These are phyloP conservation scores for Lissocephala sabroskyi DNA, from an alignment of 2,888 invertebrate genomes.

Conservation along the genomic window DNA sequence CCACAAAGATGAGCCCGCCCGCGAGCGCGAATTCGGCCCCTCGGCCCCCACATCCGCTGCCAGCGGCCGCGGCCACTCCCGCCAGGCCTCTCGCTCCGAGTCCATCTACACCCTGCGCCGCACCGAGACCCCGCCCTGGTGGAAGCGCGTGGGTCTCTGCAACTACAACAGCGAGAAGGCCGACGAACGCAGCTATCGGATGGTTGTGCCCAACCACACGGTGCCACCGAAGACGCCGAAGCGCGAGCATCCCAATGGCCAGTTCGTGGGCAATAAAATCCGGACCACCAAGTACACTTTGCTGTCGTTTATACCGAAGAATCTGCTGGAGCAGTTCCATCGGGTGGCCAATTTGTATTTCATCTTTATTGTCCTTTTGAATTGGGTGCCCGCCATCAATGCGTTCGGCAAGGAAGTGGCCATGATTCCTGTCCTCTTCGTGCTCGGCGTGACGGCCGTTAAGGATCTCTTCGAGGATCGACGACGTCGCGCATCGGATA, in stretches of 20 bases:
- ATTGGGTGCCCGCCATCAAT: constrained; percentile 95
- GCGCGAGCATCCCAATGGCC: constrained; percentile 88
- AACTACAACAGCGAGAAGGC: constrained; percentile 77
- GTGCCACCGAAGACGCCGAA: constrained; percentile 86
- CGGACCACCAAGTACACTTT: constrained; percentile 96
- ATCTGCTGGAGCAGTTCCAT: constrained; percentile 97
- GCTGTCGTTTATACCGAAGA: constrained; percentile 94
- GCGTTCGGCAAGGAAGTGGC: constrained; percentile 97
- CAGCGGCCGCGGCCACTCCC: constrained; percentile 79
- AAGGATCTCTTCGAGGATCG: constrained; percentile 97
- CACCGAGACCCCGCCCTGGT: constrained; percentile 80
- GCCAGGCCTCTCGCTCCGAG: constrained; percentile 91
- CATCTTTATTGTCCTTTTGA: constrained; percentile 94
- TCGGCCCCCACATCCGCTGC: constrained; percentile 74
- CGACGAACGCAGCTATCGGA: constrained; percentile 80
- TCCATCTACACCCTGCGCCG: constrained; percentile 90
- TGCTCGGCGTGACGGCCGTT: constrained; percentile 92
- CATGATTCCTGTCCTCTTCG: constrained; percentile 95
- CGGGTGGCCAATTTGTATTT: constrained; percentile 98
- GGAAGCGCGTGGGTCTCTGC: constrained; percentile 79
- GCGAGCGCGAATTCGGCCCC: constrained; percentile 74
- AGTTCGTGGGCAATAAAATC: constrained; percentile 86
- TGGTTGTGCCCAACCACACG: constrained; percentile 88
- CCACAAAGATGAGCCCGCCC: constrained; percentile 83
- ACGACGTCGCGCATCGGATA: constrained; percentile 90